Base-by-base conservation (phyloP, 2,797 vertebrate species). In the Sebastiscus tertius region DNA sequence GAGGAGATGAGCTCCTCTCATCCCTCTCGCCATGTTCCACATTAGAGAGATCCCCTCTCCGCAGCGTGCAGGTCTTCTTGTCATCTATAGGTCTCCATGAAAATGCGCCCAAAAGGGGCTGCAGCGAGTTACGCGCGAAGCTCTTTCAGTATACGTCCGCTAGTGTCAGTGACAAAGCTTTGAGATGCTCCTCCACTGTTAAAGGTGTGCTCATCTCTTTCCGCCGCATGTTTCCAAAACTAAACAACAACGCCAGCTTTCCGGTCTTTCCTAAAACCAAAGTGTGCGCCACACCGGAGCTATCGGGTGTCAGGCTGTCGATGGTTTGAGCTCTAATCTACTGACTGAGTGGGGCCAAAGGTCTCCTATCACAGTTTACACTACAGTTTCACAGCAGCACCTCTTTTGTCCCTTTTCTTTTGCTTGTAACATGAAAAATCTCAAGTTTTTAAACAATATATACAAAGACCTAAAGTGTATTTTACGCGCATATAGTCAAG, bases 1-100 rank as follows among this genome's bases (percentile, higher is more conserved):
- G 59, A 89, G 85, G 59, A 89, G 85, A 71, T 82, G 89, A 85
- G 79, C 84, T 85, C 85, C 90, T 42, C 77, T 90, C 87, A 83
- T 88, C 85, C 88, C 75, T 60, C 91, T 89, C 89, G 94, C 95
- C 95, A 95, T 95, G 82, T 87, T 95, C 90, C 90, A 81, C 87
- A 14, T 56, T 31, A 70, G 54, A 81, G 78, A 82, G 81, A 79
- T 89, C 88, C 83, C 82, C 34, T 42, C 83, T 86, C 91, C 85
- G 89, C 89, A 55, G 88, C 82, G 77, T 73, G 83, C 88, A 90
- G 82, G 77, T 90, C 80, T 20, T 49, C 46, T 83, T 82, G 88
- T 93, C 93, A 93, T 90, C 88, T 84, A 67, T 72, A 85, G 81
- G 73, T 83, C 86, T 87, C 89, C 93, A 91, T 91, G 81, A 86